A percentile compares a stretch with the other conserved stretches of the same genome.
Evolutionary conservation across 2,888 invertebrate genomes (phyloP).

Genomic region (Nomada flava): DNA sequence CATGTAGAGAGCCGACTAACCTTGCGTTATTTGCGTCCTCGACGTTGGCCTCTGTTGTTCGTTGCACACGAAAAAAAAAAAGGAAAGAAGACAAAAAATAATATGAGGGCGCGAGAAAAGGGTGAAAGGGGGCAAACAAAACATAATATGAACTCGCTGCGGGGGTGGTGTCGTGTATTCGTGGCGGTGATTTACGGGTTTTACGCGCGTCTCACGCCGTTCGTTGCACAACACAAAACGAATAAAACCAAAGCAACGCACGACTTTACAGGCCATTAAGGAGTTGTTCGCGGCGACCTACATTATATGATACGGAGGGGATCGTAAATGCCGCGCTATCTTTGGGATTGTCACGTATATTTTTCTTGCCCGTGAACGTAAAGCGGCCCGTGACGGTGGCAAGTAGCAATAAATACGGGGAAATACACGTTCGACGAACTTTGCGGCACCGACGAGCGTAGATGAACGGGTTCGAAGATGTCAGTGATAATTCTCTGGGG

Average conservation of each 20-base stretch:
- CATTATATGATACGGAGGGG: constrained; percentile 11
- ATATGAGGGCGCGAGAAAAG: not conserved
- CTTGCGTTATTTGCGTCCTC: constrained; percentile 46
- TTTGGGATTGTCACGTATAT: not conserved
- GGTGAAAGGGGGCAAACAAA: not conserved
- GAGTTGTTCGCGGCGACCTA: constrained; percentile 19
- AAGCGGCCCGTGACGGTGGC: not conserved
- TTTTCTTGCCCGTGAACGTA: not conserved
- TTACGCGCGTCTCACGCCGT: constrained; percentile 1
- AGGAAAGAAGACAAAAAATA: not conserved
- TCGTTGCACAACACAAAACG: not conserved
- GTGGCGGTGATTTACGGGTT: constrained; percentile 37
- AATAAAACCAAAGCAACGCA: constrained; percentile 23
- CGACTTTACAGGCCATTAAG: constrained; percentile 32
- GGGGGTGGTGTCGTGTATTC: constrained; percentile 31
- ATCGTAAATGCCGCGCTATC: constrained; percentile 8
- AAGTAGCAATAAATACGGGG: constrained; percentile 5
- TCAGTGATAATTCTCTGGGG: constrained; percentile 10
- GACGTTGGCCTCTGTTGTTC: constrained; percentile 20
- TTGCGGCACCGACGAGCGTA: not conserved
- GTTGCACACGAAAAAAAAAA: not conserved
- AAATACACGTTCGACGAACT: not conserved
- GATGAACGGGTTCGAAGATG: not conserved
- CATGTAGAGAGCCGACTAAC: constrained; percentile 38
- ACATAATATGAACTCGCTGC: not conserved